A percentile compares a stretch with the other conserved stretches of the same genome.
Evolutionary conservation across 1,140 invertebrate species (phyloP).

Genomic region (Trichogramma pretiosum): DNA sequence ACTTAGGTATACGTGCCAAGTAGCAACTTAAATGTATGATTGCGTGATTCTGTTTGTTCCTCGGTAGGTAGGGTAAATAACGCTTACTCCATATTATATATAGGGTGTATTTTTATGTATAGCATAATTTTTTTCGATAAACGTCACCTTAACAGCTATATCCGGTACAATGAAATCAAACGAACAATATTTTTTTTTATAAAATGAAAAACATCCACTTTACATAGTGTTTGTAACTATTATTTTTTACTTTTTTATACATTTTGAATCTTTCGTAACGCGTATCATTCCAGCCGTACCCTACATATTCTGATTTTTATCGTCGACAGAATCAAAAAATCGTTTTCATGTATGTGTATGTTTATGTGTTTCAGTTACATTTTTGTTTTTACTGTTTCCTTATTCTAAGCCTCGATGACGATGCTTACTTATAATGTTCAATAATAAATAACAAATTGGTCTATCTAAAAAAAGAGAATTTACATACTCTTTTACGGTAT

Average conservation of each 20-base stretch:
- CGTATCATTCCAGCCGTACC: conserved; percentile 12
- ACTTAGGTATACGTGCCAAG: conserved; percentile 48
- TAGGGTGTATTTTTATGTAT: conserved; percentile 47
- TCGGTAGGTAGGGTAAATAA: conserved; percentile 39
- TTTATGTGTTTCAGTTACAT: too few relatives aligned
- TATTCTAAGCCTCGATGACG: conserved; percentile 17
- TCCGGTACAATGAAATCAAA: conserved; percentile 41
- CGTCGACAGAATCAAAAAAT: conserved; percentile 17
- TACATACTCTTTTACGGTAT: conserved; percentile 15
- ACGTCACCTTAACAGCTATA: conserved; percentile 46
- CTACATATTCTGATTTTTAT: conserved; percentile 9
- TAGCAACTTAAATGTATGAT: conserved; percentile 49
- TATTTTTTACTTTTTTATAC: conserved; percentile 1
- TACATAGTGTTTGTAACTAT: too few relatives aligned
- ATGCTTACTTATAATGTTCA: conserved; percentile 7
- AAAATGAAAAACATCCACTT: conserved; percentile 13
- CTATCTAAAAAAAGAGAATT: conserved; percentile 30
- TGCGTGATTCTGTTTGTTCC: conserved; percentile 46
- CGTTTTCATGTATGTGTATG: too few relatives aligned
- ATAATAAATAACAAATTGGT: conserved; percentile 32
- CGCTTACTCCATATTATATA: conserved; percentile 43
- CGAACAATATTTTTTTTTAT: conserved; percentile 30
- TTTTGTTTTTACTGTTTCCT: conserved; percentile 9
- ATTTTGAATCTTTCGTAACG: conserved; percentile 13
- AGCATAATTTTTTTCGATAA: conserved; percentile 42